Evolutionary conservation across 2,113 vertebrate species (phyloP), one percentile per base, ranked within the genome.

Genomic region (Gnathonemus echidnorhynchus): DNA sequence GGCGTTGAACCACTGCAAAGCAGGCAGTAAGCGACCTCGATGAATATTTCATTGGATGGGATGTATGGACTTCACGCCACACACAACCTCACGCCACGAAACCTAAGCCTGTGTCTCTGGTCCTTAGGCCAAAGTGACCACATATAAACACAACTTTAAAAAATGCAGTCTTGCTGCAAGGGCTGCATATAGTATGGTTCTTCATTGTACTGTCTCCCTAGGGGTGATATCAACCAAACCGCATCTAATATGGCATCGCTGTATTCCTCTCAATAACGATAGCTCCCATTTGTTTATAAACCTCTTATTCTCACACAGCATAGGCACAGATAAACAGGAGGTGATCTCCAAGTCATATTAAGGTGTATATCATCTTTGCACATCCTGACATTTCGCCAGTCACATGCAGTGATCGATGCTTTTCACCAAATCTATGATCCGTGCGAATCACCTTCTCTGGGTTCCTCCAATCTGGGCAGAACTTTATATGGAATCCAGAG

Each of bases 1-100:
- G 80, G 19, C 7, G 39, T 15, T 2, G 77, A 83, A 35, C 27
- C 9, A 4, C 74, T 15, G 5, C 17, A 24, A 85, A 52, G 31
- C 50, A n/a, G 35, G 24, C 49, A 46, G 80, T 58, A 46, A n/a
- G 53, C 11, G 24, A 58, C 31, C n/a, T 85, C 39, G 50, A 89
- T 89, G 50, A 84, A 86, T 89, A 89, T 89, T 84, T 89, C 24
- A 89, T 53, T 66, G 58, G 24, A 62, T 1, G 9, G n/a, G 62
- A 27, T 66, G 62, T 27, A 31, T 27, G n/a, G 2, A 11, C 24
- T 27, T n/a, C n/a, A n/a, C 24, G 2, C 56, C 56, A 62, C 24
- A 62, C 24, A 27, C 7, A 62, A n/a, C 7, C 58, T 62, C 58
- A 27, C n/a, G 9, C 58, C 24, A 10, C 58, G 0, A 66, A 3